These are phyloP conservation scores for Spizaetus ornatus DNA, from an alignment of 2,113 vertebrate species.

Conservation along the genomic window DNA sequence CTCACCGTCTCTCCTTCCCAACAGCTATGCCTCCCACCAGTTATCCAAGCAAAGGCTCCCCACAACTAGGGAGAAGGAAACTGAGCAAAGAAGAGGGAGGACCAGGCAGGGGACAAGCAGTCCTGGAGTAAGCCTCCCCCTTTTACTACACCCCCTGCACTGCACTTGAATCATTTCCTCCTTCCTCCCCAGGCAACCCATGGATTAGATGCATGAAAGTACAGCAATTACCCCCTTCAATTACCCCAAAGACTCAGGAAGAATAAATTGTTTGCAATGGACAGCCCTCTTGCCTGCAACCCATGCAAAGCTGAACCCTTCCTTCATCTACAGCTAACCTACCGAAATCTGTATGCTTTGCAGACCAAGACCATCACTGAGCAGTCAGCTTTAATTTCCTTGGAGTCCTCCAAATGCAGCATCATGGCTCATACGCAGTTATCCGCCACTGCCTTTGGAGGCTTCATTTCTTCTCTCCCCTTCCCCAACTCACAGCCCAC, in stretches of 20 bases:
- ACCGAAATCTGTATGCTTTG: not conserved
- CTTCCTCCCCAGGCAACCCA: not conserved
- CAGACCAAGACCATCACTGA: not conserved
- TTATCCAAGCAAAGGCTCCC: not conserved
- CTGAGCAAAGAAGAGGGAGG: not conserved
- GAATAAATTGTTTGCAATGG: not conserved
- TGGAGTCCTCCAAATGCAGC: not conserved
- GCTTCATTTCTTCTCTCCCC: not conserved
- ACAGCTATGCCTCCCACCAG: not conserved
- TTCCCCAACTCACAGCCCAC: not conserved
- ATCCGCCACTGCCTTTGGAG: not conserved
- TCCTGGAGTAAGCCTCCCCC: not conserved
- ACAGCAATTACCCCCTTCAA: constrained; percentile 23
- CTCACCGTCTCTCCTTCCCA: not conserved
- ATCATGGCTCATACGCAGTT: not conserved
- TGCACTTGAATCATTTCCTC: constrained; percentile 1
- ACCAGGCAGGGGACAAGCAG: not conserved
- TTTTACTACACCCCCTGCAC: not conserved
- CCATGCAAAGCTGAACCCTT: not conserved
- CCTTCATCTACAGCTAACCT: not conserved
- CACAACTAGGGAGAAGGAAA: not conserved
- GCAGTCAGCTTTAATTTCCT: not conserved
- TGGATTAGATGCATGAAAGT: not conserved
- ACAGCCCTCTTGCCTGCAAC: not conserved
- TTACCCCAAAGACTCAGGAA: constrained; percentile 12